phyloP scores from a whole-genome alignment of 2,888 invertebrate species.

The Agrotis exclamationis region DNA sequence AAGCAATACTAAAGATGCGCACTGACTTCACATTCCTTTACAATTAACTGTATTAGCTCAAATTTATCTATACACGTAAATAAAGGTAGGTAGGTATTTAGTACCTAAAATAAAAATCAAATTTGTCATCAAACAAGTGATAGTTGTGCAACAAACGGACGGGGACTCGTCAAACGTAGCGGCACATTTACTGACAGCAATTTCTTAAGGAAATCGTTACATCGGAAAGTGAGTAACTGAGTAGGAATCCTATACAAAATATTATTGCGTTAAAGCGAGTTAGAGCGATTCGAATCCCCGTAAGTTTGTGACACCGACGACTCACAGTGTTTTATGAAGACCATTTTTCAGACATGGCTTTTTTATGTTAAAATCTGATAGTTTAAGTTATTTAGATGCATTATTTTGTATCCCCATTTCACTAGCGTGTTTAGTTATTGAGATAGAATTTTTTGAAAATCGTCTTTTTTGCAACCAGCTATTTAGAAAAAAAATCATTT shows the following conservation, averaged over 20 bases:
- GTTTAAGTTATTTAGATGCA: too few species aligned
- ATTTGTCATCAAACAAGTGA: constrained; percentile 27
- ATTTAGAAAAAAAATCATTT: too few species aligned
- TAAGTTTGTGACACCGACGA: constrained; percentile 22
- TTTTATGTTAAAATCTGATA: too few species aligned
- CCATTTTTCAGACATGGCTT: too few species aligned
- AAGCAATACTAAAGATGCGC: constrained; percentile 71
- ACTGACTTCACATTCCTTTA: constrained; percentile 60
- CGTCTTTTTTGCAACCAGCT: too few species aligned
- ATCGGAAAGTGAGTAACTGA: constrained; percentile 16
- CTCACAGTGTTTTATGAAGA: too few species aligned
- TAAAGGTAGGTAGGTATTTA: background rate
- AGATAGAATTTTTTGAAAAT: too few species aligned
- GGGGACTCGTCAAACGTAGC: background rate
- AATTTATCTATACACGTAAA: constrained; percentile 11
- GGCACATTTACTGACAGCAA: background rate
- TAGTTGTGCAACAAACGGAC: constrained; percentile 36
- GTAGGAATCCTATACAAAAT: constrained; percentile 27
- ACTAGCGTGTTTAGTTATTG: too few species aligned
- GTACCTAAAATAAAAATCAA: constrained; percentile 25
- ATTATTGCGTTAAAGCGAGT: constrained; percentile 18
- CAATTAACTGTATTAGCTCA: constrained; percentile 32
- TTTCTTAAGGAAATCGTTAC: constrained; percentile 8
- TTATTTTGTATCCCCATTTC: too few species aligned
- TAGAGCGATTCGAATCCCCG: constrained; percentile 10